Percentiles rank a stretch among this genome's conserved stretches.
These are phyloP conservation scores for Ditula angustiorana DNA, from an alignment of 2,888 invertebrate species.

Conservation along the genomic window DNA sequence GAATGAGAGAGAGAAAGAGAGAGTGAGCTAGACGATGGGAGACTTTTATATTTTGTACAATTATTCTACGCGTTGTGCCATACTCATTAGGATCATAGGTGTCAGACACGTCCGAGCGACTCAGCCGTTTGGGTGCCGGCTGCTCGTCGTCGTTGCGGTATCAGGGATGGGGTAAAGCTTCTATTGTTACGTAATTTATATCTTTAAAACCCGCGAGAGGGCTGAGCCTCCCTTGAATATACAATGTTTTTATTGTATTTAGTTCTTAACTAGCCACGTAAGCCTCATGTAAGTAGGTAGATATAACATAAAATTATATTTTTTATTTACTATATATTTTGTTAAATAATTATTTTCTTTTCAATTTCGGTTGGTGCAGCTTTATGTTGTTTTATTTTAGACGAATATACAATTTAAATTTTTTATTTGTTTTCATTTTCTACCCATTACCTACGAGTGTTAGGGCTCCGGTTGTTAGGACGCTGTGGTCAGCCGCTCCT, in stretches of 20 bases:
- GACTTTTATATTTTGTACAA: slow-evolving; percentile 29
- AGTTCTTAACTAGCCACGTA: slow-evolving; percentile 19
- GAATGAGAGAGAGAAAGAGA: not conserved
- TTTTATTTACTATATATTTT: slow-evolving; percentile 6
- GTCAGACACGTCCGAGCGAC: slow-evolving; percentile 24
- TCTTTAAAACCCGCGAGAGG: not conserved
- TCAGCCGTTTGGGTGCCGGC: not conserved
- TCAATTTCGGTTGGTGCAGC: slow-evolving; percentile 17
- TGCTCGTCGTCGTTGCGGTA: not conserved
- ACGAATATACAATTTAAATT: slow-evolving; percentile 30
- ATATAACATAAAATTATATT: slow-evolving; percentile 16
- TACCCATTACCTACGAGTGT: not conserved
- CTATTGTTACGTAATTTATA: slow-evolving; percentile 30
- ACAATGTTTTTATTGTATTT: slow-evolving; percentile 31
- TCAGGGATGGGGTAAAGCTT: slow-evolving; percentile 18
- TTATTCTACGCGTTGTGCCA: slow-evolving; percentile 29
- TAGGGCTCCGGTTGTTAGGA: too few species aligned
- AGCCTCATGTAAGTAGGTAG: slow-evolving; percentile 14
- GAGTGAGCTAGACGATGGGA: too few species aligned
- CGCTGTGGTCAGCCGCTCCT: too few species aligned
- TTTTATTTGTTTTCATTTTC: not conserved
- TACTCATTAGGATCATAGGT: slow-evolving; percentile 34
- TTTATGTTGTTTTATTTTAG: slow-evolving; percentile 23
- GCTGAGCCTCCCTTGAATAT: slow-evolving; percentile 16
- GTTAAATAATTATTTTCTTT: slow-evolving; percentile 18